A percentile compares a stretch with the other conserved stretches of the same genome.
phyloP scores from a whole-genome alignment of 2,888 invertebrate species.

The Andrena haemorrhoa region DNA sequence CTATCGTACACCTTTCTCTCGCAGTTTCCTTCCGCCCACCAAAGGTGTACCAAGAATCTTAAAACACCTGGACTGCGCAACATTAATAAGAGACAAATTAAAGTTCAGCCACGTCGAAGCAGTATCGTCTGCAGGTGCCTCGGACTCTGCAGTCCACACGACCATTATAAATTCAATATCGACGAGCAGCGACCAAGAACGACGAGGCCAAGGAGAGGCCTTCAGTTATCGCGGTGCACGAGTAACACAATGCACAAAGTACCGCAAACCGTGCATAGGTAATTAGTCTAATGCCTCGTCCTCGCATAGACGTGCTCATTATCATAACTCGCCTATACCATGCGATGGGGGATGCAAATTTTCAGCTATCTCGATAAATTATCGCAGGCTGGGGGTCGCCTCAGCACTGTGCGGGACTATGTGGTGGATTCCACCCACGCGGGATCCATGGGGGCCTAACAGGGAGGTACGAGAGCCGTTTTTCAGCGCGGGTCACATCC shows the following conservation, averaged over 20 bases:
- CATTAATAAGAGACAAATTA: no score
- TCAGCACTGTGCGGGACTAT: conserved; percentile 19
- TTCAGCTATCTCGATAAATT: conserved; percentile 66
- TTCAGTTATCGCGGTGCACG: conserved; percentile 58
- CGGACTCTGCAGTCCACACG: not conserved
- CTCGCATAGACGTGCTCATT: conserved; percentile 65
- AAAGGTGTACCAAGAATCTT: no score
- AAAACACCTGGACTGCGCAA: no score
- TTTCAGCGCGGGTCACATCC: conserved; percentile 33
- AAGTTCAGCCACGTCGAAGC: no score
- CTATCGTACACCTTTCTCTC: no score
- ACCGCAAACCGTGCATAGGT: conserved; percentile 66
- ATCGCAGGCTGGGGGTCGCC: conserved; percentile 43
- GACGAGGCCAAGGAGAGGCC: conserved; percentile 22
- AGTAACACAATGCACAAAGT: conserved; percentile 51
- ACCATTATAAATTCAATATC: conserved; percentile 45
- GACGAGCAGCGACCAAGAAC: conserved; percentile 43
- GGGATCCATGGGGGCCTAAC: conserved; percentile 34
- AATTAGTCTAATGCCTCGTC: conserved; percentile 62
- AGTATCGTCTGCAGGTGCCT: no score
- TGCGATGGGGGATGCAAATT: conserved; percentile 57
- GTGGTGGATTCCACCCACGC: conserved; percentile 60
- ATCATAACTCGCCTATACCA: conserved; percentile 65
- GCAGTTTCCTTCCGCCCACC: no score
- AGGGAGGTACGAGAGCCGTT: conserved; percentile 37